A percentile compares a stretch with the other conserved stretches of the same genome.
phyloP scores from a whole-genome alignment of 2,888 invertebrate genomes.

The Metallyticus violacea region DNA sequence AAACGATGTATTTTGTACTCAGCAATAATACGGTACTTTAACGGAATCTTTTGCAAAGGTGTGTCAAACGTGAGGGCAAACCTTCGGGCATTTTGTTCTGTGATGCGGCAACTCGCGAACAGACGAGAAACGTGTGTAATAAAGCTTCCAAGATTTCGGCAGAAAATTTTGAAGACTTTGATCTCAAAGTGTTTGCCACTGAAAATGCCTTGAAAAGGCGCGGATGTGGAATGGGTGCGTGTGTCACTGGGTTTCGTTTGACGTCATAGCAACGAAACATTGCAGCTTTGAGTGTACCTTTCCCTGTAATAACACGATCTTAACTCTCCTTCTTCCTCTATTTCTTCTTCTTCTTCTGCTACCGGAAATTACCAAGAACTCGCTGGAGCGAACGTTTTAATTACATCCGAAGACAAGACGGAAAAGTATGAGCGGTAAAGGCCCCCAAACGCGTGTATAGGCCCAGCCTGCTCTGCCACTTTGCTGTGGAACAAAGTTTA shows the following conservation, averaged over 20 bases:
- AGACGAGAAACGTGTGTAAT: neutral
- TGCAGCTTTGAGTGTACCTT: constrained; percentile 6
- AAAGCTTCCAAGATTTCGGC: neutral
- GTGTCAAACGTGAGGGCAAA: neutral
- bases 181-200: neutral
- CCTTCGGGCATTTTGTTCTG: neutral
- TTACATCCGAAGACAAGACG: constrained; percentile 20
- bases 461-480: neutral
- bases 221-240: neutral
- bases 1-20: no score
- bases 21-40: no score
- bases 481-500: neutral
- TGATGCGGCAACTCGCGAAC: neutral
- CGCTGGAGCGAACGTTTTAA: constrained; percentile 23
- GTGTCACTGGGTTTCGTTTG: neutral
- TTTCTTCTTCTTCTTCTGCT: neutral
- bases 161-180: neutral
- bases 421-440: neutral
- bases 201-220: neutral
- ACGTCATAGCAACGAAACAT: neutral
- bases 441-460: no score
- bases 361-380: constrained; percentile 27
- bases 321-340: neutral
- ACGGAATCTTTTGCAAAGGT: neutral
- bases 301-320: constrained; percentile 16